Evolutionary conservation across 2,888 invertebrate genomes (phyloP).

Genomic region (Helicoverpa assulta): DNA sequence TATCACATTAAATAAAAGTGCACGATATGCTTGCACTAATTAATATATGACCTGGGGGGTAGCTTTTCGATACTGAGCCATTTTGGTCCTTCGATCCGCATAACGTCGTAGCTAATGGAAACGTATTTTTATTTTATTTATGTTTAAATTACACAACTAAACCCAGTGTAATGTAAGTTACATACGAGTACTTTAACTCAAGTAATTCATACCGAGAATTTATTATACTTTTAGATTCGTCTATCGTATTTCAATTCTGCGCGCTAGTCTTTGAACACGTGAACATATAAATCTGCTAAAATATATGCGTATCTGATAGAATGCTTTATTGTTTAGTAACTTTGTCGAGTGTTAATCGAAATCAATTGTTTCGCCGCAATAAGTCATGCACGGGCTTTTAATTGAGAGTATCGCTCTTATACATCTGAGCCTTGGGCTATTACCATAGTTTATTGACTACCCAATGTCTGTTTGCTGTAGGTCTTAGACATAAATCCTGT

Average conservation of each 20-base stretch:
- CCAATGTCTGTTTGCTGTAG: slow-evolving; percentile 51
- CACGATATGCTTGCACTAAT: not conserved
- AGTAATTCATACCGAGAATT: slow-evolving; percentile 26
- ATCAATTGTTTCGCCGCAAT: slow-evolving; percentile 86
- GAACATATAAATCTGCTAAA: slow-evolving; percentile 61
- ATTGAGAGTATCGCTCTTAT: slow-evolving; percentile 83
- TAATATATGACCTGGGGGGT: not conserved
- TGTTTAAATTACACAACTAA: slow-evolving; percentile 20
- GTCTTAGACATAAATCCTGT: slow-evolving; percentile 40
- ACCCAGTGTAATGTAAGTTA: slow-evolving; percentile 10
- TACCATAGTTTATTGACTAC: slow-evolving; percentile 65
- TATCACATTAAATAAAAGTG: slow-evolving; percentile 21
- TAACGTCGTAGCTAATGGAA: not conserved
- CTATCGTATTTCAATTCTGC: slow-evolving; percentile 38
- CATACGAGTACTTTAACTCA: slow-evolving; percentile 4
- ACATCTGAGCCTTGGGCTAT: slow-evolving; percentile 76
- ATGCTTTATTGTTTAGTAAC: slow-evolving; percentile 84
- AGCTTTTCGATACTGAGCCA: not conserved
- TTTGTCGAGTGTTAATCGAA: slow-evolving; percentile 86
- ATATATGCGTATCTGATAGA: slow-evolving; percentile 65
- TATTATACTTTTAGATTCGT: slow-evolving; percentile 26
- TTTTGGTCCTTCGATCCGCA: slow-evolving; percentile 4
- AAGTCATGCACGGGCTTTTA: slow-evolving; percentile 84
- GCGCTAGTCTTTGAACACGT: slow-evolving; percentile 57
- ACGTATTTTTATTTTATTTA: slow-evolving; percentile 20